A percentile compares a stretch with the other conserved stretches of the same genome.
Conservation (phyloP, 2,888 invertebrate species). For the Lordiphosa andalusiaca region DNA sequence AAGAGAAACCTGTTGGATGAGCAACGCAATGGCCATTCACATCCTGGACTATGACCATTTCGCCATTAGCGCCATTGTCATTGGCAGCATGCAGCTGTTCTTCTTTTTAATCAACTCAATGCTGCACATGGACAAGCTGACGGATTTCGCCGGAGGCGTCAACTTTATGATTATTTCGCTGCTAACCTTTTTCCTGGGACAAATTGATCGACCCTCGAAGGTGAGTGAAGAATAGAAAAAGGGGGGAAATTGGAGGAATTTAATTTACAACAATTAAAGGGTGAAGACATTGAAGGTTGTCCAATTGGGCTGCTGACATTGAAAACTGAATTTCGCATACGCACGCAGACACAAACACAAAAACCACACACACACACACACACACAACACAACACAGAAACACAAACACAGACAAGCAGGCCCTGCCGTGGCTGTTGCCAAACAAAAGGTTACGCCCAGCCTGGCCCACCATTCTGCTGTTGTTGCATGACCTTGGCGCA, state of each 20-base stretch:
- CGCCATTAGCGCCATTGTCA: conserved; percentile 92
- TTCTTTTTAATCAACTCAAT: conserved; percentile 93
- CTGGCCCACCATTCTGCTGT: conserved; percentile 41
- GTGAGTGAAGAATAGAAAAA: conserved; percentile 77
- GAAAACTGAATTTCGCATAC: conserved; percentile 52
- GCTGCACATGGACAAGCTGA: conserved; percentile 93
- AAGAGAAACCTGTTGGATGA: conserved; percentile 27
- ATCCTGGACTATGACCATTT: conserved; percentile 91
- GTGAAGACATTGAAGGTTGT: conserved; percentile 1
- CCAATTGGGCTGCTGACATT: conserved; percentile 51
- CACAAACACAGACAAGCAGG: conserved; percentile 14
- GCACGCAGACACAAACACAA: conserved; percentile 24
- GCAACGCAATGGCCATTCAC: conserved; percentile 75
- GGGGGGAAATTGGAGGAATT: not conserved
- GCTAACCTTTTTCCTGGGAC: conserved; percentile 92
- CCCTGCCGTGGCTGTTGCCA: conserved; percentile 34
- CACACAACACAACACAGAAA: not conserved
- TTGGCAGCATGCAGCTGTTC: conserved; percentile 90
- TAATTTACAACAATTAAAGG: not conserved
- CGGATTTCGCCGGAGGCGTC: conserved; percentile 95
- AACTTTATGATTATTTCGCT: conserved; percentile 95
- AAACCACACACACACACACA: conserved; percentile 9
- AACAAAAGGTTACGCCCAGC: conserved; percentile 59
- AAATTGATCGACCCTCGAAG: conserved; percentile 86
- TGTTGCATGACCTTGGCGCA: conserved; percentile 59